Evolutionary conservation across 2,797 vertebrate species (phyloP).

Genomic region (Champsocephalus esox): DNA sequence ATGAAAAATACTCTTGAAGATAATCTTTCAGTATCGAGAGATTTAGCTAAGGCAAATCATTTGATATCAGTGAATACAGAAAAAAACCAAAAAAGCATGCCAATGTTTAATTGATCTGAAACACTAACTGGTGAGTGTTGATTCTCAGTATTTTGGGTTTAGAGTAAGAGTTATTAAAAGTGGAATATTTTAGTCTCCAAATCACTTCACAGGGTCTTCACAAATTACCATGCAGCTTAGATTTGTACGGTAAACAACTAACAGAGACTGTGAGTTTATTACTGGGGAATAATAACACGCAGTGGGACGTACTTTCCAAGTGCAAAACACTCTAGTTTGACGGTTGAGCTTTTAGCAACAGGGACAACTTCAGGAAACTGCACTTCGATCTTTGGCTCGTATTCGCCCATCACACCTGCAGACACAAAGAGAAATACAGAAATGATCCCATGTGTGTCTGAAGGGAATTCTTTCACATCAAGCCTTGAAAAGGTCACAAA

Average conservation of each 20-base stretch:
- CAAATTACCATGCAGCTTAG: conserved; percentile 32
- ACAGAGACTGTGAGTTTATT: conserved; percentile 5
- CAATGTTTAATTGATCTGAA: conserved; percentile 20
- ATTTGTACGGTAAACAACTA: conserved; percentile 27
- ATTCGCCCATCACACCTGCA: conserved; percentile 98
- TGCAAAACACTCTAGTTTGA: conserved; percentile 95
- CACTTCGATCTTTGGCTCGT: conserved; percentile 98
- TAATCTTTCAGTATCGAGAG: background rate
- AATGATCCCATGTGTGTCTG: conserved; percentile 16
- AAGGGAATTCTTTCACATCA: conserved; percentile 33
- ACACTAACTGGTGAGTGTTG: conserved; percentile 5
- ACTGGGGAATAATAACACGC: conserved; percentile 34
- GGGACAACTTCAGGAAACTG: conserved; percentile 93
- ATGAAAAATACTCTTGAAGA: conserved; percentile 36
- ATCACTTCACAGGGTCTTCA: conserved; percentile 24
- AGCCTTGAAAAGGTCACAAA: conserved; percentile 38
- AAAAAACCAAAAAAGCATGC: conserved; percentile 8
- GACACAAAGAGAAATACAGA: conserved; percentile 43
- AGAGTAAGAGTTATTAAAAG: conserved; percentile 27
- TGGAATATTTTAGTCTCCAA: conserved; percentile 18
- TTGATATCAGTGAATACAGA: conserved; percentile 4
- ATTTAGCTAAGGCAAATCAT: background rate
- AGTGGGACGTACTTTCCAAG: conserved; percentile 93
- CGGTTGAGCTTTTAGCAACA: conserved; percentile 90
- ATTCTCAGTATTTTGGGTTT: background rate